phyloP scores from a whole-genome alignment of 2,888 invertebrate species.

The Agrochola litura region DNA sequence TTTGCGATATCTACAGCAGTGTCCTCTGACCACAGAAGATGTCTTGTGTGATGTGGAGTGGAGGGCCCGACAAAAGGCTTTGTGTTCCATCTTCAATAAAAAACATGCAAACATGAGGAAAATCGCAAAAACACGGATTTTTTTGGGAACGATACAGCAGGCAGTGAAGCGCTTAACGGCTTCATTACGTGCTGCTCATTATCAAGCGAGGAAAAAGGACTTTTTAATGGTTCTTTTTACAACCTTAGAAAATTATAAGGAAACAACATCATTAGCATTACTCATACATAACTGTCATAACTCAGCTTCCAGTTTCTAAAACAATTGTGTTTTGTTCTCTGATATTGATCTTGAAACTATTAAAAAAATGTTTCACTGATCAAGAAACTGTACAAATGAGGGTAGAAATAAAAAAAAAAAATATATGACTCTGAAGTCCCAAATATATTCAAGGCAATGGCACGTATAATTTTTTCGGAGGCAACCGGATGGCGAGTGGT shows the following conservation, averaged over 20 bases:
- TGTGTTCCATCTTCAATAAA: slow-evolving; percentile 81
- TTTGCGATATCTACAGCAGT: slow-evolving; percentile 71
- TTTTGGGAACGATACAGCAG: background rate
- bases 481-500: no score
- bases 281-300: background rate
- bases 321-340: background rate
- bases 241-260: background rate
- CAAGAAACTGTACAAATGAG: background rate
- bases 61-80: slow-evolving; percentile 80
- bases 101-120: slow-evolving; percentile 25
- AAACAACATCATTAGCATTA: background rate
- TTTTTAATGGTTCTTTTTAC: no score
- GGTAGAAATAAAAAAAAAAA: background rate
- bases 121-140: background rate
- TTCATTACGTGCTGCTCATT: background rate
- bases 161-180: background rate
- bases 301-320: background rate
- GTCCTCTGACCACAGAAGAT: slow-evolving; percentile 86
- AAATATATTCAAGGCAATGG: no score
- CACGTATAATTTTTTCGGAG: no score
- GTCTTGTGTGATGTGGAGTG: slow-evolving; percentile 79
- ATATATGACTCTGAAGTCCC: no score
- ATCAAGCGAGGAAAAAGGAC: background rate
- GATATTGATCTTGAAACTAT: background rate
- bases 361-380: background rate